These are phyloP conservation scores for Rhorus exstirpatorius DNA, from an alignment of 2,888 invertebrate species.

Conservation along the genomic window DNA sequence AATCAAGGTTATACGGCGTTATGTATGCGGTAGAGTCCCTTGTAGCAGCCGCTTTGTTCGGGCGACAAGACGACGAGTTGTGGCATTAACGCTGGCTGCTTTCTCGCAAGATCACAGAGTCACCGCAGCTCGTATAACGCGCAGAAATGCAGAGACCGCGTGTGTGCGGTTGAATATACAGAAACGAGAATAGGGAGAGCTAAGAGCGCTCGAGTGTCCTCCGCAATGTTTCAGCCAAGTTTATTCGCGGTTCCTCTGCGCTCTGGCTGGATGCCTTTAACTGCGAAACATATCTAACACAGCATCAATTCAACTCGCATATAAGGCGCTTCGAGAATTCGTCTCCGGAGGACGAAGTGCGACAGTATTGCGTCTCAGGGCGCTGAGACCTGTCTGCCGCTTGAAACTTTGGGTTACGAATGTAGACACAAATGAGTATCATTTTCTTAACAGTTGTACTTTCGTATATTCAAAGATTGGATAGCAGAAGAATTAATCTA, in stretches of 20 bases:
- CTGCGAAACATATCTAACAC: slow-evolving; percentile 40
- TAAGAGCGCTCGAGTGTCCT: slow-evolving; percentile 14
- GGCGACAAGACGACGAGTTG: slow-evolving; percentile 26
- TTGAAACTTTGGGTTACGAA: slow-evolving; percentile 9
- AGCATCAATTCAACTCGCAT: slow-evolving; percentile 47
- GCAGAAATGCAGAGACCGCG: too few species aligned
- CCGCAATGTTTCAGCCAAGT: slow-evolving; percentile 54
- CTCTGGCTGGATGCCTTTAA: slow-evolving; percentile 33
- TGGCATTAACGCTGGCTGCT: slow-evolving; percentile 28
- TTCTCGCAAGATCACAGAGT: slow-evolving; percentile 41
- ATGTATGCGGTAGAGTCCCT: too few species aligned
- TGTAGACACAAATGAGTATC: slow-evolving; percentile 24
- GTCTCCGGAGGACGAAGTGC: background rate
- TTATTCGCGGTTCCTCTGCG: background rate
- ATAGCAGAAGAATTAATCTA: too few species aligned
- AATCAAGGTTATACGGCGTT: slow-evolving; percentile 52
- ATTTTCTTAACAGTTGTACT: too few species aligned
- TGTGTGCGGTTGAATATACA: background rate
- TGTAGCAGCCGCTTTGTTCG: too few species aligned
- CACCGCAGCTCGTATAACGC: too few species aligned
- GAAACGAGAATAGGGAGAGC: slow-evolving; percentile 5
- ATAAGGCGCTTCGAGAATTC: background rate
- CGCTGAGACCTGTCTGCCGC: slow-evolving; percentile 32
- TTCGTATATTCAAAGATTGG: too few species aligned
- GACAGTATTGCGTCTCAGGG: slow-evolving; percentile 50